These are phyloP conservation scores for Larimichthys polyactis DNA, from an alignment of 2,113 vertebrate genomes.

Conservation along the genomic window DNA sequence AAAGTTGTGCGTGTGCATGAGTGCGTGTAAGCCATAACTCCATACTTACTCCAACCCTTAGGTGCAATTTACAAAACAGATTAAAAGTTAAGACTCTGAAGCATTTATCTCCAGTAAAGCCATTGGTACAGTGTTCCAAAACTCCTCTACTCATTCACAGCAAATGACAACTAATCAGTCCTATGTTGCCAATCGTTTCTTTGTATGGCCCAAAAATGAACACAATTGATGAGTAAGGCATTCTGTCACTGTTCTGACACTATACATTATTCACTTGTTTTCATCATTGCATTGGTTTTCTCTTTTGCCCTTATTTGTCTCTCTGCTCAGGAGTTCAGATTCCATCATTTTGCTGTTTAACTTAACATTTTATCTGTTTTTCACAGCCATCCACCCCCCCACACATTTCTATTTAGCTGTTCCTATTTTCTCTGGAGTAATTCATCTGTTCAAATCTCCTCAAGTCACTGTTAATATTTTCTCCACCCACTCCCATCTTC, in stretches of 20 bases:
- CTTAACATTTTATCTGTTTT: slow-evolving; percentile 28
- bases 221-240: slow-evolving; percentile 57
- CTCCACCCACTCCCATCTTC: slow-evolving; percentile 26
- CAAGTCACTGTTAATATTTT: slow-evolving; percentile 37
- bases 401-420: slow-evolving; percentile 16
- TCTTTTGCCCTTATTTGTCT: not conserved
- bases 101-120: slow-evolving; percentile 48
- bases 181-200: slow-evolving; percentile 42
- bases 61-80: slow-evolving; percentile 46
- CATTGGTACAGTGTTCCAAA: slow-evolving; percentile 19
- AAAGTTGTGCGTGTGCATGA: slow-evolving; percentile 21
- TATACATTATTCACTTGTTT: slow-evolving; percentile 64
- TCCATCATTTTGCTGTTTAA: slow-evolving; percentile 17
- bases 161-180: slow-evolving; percentile 71
- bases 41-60: slow-evolving; percentile 28
- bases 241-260: slow-evolving; percentile 57
- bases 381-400: not conserved
- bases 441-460: slow-evolving; percentile 54
- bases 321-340: not conserved
- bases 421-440: slow-evolving; percentile 14
- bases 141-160: slow-evolving; percentile 26
- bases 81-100: slow-evolving; percentile 32
- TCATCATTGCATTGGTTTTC: slow-evolving; percentile 11
- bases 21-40: slow-evolving; percentile 27
- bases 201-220: slow-evolving; percentile 61